Conservation (phyloP, 2,113 vertebrate genomes). For the Brachyhypopomus gauderio region DNA sequence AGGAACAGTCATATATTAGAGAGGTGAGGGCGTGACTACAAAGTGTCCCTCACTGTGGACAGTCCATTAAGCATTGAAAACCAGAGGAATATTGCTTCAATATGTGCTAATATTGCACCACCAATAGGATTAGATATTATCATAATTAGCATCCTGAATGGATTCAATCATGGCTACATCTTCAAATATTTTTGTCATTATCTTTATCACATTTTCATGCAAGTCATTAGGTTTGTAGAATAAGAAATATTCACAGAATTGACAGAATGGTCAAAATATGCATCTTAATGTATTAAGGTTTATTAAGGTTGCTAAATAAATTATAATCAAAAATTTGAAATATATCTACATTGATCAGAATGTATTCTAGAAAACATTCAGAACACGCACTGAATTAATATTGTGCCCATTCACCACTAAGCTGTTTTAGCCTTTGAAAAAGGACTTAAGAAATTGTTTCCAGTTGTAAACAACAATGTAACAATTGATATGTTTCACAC, state of each 20-base stretch:
- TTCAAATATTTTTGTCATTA: constrained; percentile 62
- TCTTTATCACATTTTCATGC: constrained; percentile 54
- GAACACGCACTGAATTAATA: not conserved
- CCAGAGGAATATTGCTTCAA: constrained; percentile 70
- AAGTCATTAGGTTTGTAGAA: accelerated
- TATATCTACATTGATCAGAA: not conserved
- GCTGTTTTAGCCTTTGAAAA: too few relatives aligned
- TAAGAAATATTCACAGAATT: too few relatives aligned
- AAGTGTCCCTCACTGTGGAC: constrained; percentile 72
- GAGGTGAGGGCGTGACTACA: constrained; percentile 69
- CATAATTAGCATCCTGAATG: constrained; percentile 64
- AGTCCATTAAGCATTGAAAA: constrained; percentile 75
- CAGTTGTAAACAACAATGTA: too few relatives aligned
- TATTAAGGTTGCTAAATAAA: not conserved
- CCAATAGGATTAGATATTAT: constrained; percentile 72
- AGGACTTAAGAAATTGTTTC: too few relatives aligned
- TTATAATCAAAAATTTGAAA: not conserved
- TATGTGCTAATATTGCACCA: constrained; percentile 66
- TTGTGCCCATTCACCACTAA: too few relatives aligned
- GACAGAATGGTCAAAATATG: too few relatives aligned
- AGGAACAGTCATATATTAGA: constrained; percentile 70
- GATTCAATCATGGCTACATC: constrained; percentile 61
- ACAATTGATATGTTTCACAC: too few relatives aligned
- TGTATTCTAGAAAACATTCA: not conserved
- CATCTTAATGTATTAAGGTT: too few relatives aligned